phyloP scores from a whole-genome alignment of 2,797 vertebrate species.

The Diceros bicornis region DNA sequence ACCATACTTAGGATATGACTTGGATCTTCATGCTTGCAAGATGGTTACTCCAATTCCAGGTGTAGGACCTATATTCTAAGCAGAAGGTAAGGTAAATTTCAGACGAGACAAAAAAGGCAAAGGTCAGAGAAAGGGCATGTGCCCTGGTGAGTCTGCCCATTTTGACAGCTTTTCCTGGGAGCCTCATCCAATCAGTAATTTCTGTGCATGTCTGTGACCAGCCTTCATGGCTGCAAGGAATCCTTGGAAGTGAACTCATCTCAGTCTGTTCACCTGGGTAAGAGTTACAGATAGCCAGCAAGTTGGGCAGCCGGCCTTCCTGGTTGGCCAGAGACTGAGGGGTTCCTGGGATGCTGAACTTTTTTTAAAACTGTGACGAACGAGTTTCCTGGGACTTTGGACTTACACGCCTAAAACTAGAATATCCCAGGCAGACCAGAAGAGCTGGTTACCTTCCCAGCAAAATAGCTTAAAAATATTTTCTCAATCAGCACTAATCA shows the following conservation, averaged over 20 bases:
- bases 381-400: no score
- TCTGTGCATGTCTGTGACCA: no score
- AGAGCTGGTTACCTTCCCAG: not conserved
- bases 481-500: not conserved
- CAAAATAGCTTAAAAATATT: not conserved
- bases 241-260: not conserved
- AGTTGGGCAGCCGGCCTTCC: not conserved
- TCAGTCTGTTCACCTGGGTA: not conserved
- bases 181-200: not conserved
- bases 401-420: not conserved
- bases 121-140: not conserved
- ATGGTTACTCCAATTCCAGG: not conserved
- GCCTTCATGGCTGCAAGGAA: not conserved
- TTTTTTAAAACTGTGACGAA: not conserved
- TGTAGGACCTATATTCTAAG: not conserved
- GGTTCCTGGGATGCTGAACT: not conserved
- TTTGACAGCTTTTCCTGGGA: not conserved
- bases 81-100: constrained; percentile 24
- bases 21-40: not conserved
- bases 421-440: not conserved
- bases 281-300: not conserved
- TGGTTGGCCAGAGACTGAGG: not conserved
- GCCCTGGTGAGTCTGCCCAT: accelerated
- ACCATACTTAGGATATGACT: not conserved
- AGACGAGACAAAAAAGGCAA: not conserved